Evolutionary conservation across 2,888 invertebrate species (phyloP).

Genomic region (Unio delphinus): DNA sequence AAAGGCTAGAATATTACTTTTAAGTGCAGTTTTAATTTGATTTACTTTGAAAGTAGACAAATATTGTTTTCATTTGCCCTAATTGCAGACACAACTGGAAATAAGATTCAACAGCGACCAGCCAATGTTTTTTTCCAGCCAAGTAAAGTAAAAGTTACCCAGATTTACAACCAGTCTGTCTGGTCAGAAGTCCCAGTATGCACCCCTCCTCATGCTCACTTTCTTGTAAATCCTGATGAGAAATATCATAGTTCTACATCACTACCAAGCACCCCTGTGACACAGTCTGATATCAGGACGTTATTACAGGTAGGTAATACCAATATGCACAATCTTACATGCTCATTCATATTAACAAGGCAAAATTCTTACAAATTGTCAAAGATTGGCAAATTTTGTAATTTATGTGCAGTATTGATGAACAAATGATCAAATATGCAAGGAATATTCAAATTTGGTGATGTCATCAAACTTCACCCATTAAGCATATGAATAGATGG

Average conservation of each 20-base stretch:
- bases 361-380: background rate
- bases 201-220: constrained; percentile 24
- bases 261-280: constrained; percentile 15
- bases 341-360: background rate
- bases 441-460: no score
- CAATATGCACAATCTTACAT: background rate
- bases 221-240: constrained; percentile 26
- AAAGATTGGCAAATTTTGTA: background rate
- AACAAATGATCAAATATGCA: no score
- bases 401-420: background rate
- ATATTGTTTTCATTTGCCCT: no score
- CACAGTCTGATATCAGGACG: constrained; percentile 36
- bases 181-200: constrained; percentile 35
- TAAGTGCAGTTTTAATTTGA: no score
- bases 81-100: no score
- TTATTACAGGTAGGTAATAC: constrained; percentile 30
- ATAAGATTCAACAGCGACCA: constrained; percentile 2
- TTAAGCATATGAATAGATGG: no score
- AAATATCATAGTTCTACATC: constrained; percentile 8
- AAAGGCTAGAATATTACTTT: no score
- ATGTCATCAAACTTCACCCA: no score
- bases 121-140: constrained; percentile 34
- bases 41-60: no score
- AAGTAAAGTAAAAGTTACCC: constrained; percentile 43
- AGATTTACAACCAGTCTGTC: constrained; percentile 41